Percentiles rank a stretch among this genome's conserved stretches.
phyloP scores from a whole-genome alignment of 2,797 vertebrate species.

The Brachyalestes nurse region DNA sequence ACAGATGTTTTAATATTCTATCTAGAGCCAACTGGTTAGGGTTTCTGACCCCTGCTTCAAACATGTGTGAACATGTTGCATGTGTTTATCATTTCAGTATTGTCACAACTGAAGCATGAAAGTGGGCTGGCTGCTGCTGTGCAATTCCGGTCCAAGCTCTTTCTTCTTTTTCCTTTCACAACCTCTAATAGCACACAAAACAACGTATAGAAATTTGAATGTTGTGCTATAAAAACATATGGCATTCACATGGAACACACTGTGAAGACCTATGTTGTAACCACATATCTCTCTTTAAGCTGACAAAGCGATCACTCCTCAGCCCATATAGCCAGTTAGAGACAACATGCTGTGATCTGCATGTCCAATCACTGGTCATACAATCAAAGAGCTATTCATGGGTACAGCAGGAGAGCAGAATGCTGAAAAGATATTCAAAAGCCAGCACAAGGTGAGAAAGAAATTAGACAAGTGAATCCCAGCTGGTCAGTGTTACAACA shows the following conservation, averaged over 20 bases:
- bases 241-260: neutral
- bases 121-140: neutral
- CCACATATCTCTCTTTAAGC: neutral
- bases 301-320: constrained; percentile 18
- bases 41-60: no score
- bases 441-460: neutral
- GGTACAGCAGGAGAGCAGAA: neutral
- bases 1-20: no score
- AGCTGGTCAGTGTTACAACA: neutral
- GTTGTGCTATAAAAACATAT: neutral
- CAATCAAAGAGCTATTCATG: constrained; percentile 13
- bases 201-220: neutral
- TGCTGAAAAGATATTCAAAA: neutral
- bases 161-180: neutral
- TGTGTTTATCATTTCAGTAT: neutral
- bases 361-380: constrained; percentile 6
- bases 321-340: neutral
- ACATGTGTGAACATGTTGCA: neutral
- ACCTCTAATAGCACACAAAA: neutral
- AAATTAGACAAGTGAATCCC: neutral
- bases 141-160: neutral
- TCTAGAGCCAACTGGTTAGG: no score
- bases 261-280: neutral
- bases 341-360: constrained; percentile 9
- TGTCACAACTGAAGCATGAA: neutral